phyloP scores from a whole-genome alignment of 2,113 vertebrate species.

The Colinus virginianus region DNA sequence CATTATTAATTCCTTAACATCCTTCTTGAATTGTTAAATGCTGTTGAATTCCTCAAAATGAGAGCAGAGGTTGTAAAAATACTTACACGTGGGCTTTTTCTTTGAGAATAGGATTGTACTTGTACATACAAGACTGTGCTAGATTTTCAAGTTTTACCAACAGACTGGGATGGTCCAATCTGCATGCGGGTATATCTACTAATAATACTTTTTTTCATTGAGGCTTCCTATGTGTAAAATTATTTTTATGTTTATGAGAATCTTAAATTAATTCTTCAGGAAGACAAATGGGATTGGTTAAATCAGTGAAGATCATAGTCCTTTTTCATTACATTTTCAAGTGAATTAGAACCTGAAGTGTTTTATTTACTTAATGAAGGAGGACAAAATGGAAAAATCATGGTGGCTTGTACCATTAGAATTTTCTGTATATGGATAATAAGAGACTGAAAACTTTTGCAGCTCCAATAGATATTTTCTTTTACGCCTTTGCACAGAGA shows the following conservation, averaged over 20 bases:
- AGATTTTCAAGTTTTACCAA: not conserved
- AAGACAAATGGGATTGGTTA: not conserved
- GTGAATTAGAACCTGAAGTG: not conserved
- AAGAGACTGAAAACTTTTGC: not conserved
- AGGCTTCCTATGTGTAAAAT: not conserved
- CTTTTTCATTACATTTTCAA: not conserved
- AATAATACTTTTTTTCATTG: not conserved
- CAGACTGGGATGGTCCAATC: not conserved
- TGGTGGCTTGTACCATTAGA: not conserved
- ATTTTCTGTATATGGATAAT: not conserved
- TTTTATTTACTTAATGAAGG: not conserved
- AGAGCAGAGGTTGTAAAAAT: not conserved
- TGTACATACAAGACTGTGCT: rapidly evolving
- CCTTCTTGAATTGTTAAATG: rapidly evolving
- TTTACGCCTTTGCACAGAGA: not conserved
- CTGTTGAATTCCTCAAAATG: not conserved
- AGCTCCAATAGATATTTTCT: not conserved
- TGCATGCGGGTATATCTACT: not conserved
- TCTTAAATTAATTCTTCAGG: not conserved
- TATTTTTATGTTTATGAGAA: not conserved
- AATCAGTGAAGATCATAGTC: not conserved
- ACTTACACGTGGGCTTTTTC: not conserved
- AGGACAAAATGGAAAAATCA: not conserved
- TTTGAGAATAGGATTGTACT: not conserved
- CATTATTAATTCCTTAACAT: not conserved